phyloP scores from a whole-genome alignment of 2,888 invertebrate species.

The Smittia aterrima region DNA sequence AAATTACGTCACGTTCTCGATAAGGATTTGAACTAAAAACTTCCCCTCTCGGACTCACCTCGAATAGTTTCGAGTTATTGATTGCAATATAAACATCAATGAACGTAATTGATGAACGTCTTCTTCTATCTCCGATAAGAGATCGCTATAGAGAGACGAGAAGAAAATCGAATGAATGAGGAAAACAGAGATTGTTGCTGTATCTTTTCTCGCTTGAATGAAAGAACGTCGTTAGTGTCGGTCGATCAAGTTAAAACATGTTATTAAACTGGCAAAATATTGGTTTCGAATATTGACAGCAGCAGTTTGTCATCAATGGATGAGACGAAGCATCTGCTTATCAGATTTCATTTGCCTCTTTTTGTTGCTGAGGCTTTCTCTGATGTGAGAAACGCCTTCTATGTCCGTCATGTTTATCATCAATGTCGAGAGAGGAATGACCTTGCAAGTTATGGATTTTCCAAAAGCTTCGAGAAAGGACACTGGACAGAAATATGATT shows the following conservation, averaged over 20 bases:
- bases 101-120: no score
- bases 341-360: neutral
- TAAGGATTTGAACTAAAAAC: no score
- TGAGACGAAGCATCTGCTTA: neutral
- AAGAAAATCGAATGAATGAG: neutral
- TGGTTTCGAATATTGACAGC: conserved; percentile 26
- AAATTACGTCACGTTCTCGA: no score
- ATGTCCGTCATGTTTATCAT: no score
- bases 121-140: neutral
- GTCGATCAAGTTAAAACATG: conserved; percentile 36
- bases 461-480: no score
- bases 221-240: conserved; percentile 40
- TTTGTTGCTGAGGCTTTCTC: no score
- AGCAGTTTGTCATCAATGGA: conserved; percentile 29
- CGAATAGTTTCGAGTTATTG: no score
- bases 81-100: no score
- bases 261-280: conserved; percentile 40
- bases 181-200: neutral
- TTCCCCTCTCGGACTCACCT: no score
- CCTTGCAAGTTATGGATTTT: neutral
- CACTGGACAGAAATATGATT: no score
- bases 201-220: conserved; percentile 23
- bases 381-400: no score
- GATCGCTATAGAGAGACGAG: neutral
- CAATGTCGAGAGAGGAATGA: no score